Base-by-base conservation (phyloP, 2,888 invertebrate species). In the Athalia rosae region DNA sequence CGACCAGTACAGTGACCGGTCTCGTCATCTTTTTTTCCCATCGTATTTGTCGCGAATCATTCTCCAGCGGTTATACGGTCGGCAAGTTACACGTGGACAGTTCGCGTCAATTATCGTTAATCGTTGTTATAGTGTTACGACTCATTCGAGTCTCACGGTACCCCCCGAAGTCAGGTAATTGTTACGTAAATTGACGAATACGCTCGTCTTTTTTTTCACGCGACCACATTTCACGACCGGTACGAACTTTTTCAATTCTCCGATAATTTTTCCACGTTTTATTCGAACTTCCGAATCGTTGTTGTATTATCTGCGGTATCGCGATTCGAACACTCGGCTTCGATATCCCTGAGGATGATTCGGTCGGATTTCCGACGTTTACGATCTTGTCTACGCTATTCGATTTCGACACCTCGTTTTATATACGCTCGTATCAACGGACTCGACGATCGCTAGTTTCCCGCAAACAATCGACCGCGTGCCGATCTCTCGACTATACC, bases 31-130 rank as follows among this genome's bases (percentile, higher is more conserved):
- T 53, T 53, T 53, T n/a, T 9, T 6, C n/a, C 53, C 53, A 4
- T n/a, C 11, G n/a, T 53, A n/a, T n/a, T 53, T 9, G 11, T 4
- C 11, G 53, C 53, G 7, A 11, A 53, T 53, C 53, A 9, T 53
- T 53, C 53, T 28, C 28, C 28, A 28, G 28, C 28, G 2, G 28
- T 28, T 28, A 28, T 28, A n/a, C n/a, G 28, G 28, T 28, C 28
- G 28, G 28, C 28, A 2, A 2, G 28, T 28, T 28, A 28, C 2
- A 28, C 2, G n/a, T n/a, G 28, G 28, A 28, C 28, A 28, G 56
- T 58, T 71, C 43, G 71, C 71, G 71, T 71, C 71, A 71, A 71
- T 71, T 71, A 71, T 71, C 71, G 43, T 71, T 58, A 71, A 71
- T 71, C 58, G 71, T 71, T 66, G n/a, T 66, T 48, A 62, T 62